Percentiles rank a stretch among this genome's conserved stretches.
These are phyloP conservation scores for Polydrusus tereticollis DNA, from an alignment of 2,888 invertebrate species.

Conservation along the genomic window DNA sequence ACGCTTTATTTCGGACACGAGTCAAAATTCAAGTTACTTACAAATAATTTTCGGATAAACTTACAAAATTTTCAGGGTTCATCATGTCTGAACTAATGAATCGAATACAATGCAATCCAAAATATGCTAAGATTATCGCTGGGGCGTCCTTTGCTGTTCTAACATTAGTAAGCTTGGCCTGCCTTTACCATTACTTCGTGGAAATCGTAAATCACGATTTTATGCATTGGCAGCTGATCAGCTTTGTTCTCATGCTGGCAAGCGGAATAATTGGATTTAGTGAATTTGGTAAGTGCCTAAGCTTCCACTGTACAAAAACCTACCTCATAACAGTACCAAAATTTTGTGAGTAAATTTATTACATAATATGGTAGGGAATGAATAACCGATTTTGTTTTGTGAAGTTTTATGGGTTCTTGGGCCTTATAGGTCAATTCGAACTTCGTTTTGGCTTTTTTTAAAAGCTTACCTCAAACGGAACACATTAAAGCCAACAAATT, in stretches of 20 bases:
- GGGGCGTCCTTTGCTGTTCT: conserved; percentile 26
- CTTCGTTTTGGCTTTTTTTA: too few species aligned
- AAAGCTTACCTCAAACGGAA: too few species aligned
- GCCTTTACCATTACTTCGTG: conserved; percentile 32
- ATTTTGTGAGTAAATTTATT: too few species aligned
- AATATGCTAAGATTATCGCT: conserved; percentile 23
- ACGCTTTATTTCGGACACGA: neutral
- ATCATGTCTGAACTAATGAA: conserved; percentile 26
- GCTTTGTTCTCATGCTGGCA: conserved; percentile 37
- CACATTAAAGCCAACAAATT: too few species aligned
- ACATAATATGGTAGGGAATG: too few species aligned
- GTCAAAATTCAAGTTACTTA: conserved; percentile 24
- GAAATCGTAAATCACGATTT: conserved; percentile 26
- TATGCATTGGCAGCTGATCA: conserved; percentile 36
- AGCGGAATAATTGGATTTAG: conserved; percentile 41
- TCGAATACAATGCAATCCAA: conserved; percentile 16
- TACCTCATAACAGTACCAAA: too few species aligned
- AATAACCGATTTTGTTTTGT: too few species aligned
- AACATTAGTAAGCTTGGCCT: conserved; percentile 11
- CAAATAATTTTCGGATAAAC: neutral
- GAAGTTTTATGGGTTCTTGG: too few species aligned
- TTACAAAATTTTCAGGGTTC: neutral
- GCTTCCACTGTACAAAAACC: too few species aligned
- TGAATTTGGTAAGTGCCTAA: conserved; percentile 49
- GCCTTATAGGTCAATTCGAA: too few species aligned